Evolutionary conservation across 2,797 vertebrate genomes (phyloP), one percentile per base, ranked within the genome.

Genomic region (Labroides dimidiatus): DNA sequence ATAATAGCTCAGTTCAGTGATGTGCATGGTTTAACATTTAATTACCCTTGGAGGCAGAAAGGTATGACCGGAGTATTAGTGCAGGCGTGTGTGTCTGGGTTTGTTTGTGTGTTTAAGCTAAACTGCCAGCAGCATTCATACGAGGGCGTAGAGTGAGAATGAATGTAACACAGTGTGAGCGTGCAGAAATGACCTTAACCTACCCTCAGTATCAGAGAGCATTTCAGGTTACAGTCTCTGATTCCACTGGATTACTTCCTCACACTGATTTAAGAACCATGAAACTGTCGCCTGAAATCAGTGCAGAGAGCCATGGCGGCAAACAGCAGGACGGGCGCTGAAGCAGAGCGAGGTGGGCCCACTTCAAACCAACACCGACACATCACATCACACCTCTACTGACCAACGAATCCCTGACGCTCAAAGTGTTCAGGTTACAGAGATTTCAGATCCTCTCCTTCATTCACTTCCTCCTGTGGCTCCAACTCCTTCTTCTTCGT

Each of bases 1-100:
- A 78, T 80, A 62, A 71, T 49, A 51, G 36, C 45, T 70, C 20
- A 54, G 47, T 70, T 82, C 70, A 70, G 48, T 68, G 72, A 80
- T 76, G 80, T 49, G 77, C 53, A 45, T 64, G 45, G 72, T 74
- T 84, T 80, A 69, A 63, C 71, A 78, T 72, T 80, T 71, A 91
- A 90, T 90, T 84, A 86, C 71, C 53, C 54, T 72, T 74, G 37
- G 45, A 69, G 62, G 57, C 60, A 55, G 58, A 11, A 49, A 63
- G 43, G 58, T 59, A 69, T 63, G 56, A 62, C 41, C 3, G 47
- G 19, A 19, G 48, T 17, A 37, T 55, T 12, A 44, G 47, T 56
- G 41, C 53, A 19, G n/a, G 17, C 69, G 20, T 59, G 49, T 63
- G 37, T 66, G 21, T 30, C 4, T 33, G 5, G 4, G 30, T 33